Conservation (phyloP, 2,113 vertebrate genomes). For the Anolis carolinensis region DNA sequence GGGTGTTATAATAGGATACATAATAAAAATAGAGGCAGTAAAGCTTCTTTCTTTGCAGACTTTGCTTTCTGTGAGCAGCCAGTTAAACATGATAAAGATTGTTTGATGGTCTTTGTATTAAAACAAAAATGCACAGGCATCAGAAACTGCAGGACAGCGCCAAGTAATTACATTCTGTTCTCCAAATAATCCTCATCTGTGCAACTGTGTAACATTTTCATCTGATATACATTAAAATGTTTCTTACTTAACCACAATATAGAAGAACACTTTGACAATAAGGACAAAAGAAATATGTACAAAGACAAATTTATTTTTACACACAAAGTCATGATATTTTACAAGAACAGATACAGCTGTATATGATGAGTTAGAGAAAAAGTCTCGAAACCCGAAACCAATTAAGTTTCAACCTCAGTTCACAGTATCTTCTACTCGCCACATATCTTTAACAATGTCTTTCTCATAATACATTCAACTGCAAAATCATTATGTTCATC, state of each 20-base stretch:
- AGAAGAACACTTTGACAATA: not conserved
- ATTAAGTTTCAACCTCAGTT: not conserved
- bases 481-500: not conserved
- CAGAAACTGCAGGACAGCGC: not conserved
- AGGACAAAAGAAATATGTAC: not conserved
- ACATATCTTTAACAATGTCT: not conserved
- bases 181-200: slow-evolving; percentile 1
- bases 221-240: not conserved
- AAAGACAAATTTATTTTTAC: not conserved
- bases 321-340: not conserved
- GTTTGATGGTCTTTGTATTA: not conserved
- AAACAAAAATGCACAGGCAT: not conserved
- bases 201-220: not conserved
- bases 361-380: not conserved
- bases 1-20: not conserved
- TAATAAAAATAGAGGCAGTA: slow-evolving; percentile 12
- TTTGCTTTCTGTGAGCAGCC: not conserved
- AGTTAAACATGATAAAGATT: slow-evolving; percentile 12
- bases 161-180: slow-evolving; percentile 8
- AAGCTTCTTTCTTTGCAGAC: slow-evolving; percentile 34
- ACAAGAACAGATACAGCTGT: not conserved
- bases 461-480: not conserved
- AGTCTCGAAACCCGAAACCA: not conserved
- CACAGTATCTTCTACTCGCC: slow-evolving; percentile 23
- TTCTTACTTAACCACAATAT: not conserved